Evolutionary conservation across 2,888 invertebrate species (phyloP), one percentile per base, ranked within the genome.

Genomic region (Orthosia gracilis): DNA sequence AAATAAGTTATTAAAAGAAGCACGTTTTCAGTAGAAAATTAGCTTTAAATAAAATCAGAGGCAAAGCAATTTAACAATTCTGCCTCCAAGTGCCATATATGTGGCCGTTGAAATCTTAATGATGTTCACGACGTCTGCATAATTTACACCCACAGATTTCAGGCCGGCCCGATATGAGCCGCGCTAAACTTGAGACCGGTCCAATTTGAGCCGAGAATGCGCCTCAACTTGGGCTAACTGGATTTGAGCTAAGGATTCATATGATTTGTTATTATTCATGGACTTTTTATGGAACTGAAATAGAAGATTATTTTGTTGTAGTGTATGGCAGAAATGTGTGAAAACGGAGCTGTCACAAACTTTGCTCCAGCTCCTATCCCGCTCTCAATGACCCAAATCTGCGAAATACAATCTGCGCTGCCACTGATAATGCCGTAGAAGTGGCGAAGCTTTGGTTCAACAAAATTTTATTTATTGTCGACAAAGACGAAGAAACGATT

Each of bases 71-170:
- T 59, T 4, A 67, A 50, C 31, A 52, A 47, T 59, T 52, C 57
- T 11, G 0, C 17, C 13, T 18, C 17, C 49, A 31, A 66, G 21
- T 66, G 17, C 12, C 57, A 40, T 45, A 23, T 21, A 47, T 54
- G 12, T 45, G 26, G 4, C 68, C 12, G 2, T 31, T 74, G 74
- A 73, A 80, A 80, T 58, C 23, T 50, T 76, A 70, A 76, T 58
- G 58, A 62, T 50, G 23, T 66, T 66, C 66, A 70, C 13, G 47
- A 80, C 70, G 70, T 79, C 62, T 82, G 61, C 77, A 80, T 84
- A 80, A 85, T 82, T 67, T 71, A 84, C 66, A 21, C 64, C 18
- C 45, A 17, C 31, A 70, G 59, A 54, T 65, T 31, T 55, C 49
- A 11, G 49, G 15, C 12, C 50, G 47, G 7, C 49, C 55, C 50